Base-by-base conservation (phyloP, 2,797 vertebrate genomes). In the Garrulus glandarius region DNA sequence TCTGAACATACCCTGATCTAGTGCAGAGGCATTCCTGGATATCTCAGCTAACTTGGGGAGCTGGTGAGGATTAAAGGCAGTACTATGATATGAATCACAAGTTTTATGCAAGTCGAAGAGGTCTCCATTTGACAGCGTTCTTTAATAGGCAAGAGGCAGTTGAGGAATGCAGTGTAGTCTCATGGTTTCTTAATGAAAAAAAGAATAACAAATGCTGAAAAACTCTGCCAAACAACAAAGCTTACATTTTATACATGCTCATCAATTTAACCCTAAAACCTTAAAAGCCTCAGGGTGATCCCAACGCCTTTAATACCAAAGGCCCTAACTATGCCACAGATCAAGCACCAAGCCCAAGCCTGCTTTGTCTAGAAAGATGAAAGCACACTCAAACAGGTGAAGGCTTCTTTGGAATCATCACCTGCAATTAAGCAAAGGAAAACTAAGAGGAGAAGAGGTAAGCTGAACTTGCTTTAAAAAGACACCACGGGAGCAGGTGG, bases 321-420 rank as follows among this genome's bases (percentile, higher is more conserved):
- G 96, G 95, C 96, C 97, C 96, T 94, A 68, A 96, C 93, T 97
- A 94, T 70, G 86, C 97, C 96, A 81, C 98, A 96, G 96, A 98
- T 97, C 97, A 97, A 97, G 97, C 97, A 98, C 98, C 97, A 94
- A 97, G 97, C 97, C 98, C 96, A 93, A 97, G 97, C 98, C 97
- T 96, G 98, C 97, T 98, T 96, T 97, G 97, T 98, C 98, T 98
- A 82, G 43, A 87, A 97, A 98, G 98, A 98, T 98, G 97, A 98
- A 98, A 98, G 98, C 96, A 0, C 19, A 92, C 63, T 84, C 82
- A 93, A 97, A 96, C 98, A 98, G 98, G 98, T 98, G 98, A 97
- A 97, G 97, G 94, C 96, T 97, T 93, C 96, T 97, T 97, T 97
- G 96, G 97, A 98, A 96, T 98, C 98, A 97, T 98, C 98, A 98